Percentiles rank a stretch among this genome's conserved stretches.
phyloP scores from a whole-genome alignment of 2,888 invertebrate species.

The Caenorhabditis sp. region DNA sequence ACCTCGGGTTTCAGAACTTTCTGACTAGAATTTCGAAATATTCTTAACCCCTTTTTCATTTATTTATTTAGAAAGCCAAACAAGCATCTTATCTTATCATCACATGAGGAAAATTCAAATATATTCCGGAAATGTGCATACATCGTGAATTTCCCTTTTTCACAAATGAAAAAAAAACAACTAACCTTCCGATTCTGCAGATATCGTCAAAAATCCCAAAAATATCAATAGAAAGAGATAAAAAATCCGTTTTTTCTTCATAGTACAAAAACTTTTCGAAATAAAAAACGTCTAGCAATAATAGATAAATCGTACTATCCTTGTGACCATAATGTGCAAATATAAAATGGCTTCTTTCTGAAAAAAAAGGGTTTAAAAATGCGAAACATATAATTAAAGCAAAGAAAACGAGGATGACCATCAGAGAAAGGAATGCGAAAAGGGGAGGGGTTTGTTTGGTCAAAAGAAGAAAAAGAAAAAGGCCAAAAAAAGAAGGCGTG shows the following conservation, averaged over 20 bases:
- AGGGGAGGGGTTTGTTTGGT: background rate
- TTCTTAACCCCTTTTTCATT: background rate
- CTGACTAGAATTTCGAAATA: too few species aligned
- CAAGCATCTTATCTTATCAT: background rate
- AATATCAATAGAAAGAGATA: constrained; percentile 25
- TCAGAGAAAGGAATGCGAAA: background rate
- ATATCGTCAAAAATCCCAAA: background rate
- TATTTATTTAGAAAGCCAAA: background rate
- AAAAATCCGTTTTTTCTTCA: constrained; percentile 32
- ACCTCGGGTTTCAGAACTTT: too few species aligned
- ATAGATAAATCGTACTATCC: background rate
- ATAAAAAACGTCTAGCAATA: background rate
- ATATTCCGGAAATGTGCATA: background rate
- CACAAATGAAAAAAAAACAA: background rate
- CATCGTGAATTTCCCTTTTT: background rate
- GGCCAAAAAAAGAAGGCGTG: background rate
- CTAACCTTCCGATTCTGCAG: background rate
- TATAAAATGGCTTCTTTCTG: background rate
- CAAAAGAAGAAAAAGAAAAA: background rate
- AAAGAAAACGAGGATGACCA: background rate
- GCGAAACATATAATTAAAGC: background rate
- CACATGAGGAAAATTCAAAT: too few species aligned
- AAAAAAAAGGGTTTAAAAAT: background rate
- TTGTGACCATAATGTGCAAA: background rate
- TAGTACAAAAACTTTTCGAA: background rate